These are phyloP conservation scores for Acrossocheilus wenchowensis DNA, from an alignment of 2,797 vertebrate genomes.

Conservation along the genomic window DNA sequence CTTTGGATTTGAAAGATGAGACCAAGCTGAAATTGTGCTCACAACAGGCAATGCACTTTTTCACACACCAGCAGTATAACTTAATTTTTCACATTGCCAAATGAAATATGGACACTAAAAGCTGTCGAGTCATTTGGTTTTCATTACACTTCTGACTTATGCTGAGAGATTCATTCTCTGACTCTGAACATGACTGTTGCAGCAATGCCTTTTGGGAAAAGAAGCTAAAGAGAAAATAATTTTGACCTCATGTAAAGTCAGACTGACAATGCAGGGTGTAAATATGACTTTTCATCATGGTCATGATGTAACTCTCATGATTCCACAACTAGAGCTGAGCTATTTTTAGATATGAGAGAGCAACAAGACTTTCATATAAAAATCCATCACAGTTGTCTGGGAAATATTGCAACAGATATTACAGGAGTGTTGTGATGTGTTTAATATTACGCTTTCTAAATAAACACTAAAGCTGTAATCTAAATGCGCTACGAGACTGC, in stretches of 20 bases:
- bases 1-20: not conserved
- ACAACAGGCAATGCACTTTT: not conserved
- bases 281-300: not conserved
- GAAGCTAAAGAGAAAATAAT: not conserved
- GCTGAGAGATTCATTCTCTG: not conserved
- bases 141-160: not conserved
- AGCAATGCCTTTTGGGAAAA: not conserved
- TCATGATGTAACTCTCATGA: not conserved
- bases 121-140: constrained; percentile 16
- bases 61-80: not conserved
- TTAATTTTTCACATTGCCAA: not conserved
- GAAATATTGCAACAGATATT: constrained; percentile 14
- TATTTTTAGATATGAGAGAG: not conserved
- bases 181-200: not conserved
- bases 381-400: not conserved
- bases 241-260: not conserved
- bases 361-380: not conserved
- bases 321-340: not conserved
- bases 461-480: not conserved
- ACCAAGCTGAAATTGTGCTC: not conserved
- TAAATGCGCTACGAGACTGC: not conserved
- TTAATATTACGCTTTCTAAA: not conserved
- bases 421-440: not conserved
- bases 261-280: not conserved
- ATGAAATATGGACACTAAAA: not conserved